Evolutionary conservation across 2,113 vertebrate species (phyloP).

Genomic region (Echinops telfairi): DNA sequence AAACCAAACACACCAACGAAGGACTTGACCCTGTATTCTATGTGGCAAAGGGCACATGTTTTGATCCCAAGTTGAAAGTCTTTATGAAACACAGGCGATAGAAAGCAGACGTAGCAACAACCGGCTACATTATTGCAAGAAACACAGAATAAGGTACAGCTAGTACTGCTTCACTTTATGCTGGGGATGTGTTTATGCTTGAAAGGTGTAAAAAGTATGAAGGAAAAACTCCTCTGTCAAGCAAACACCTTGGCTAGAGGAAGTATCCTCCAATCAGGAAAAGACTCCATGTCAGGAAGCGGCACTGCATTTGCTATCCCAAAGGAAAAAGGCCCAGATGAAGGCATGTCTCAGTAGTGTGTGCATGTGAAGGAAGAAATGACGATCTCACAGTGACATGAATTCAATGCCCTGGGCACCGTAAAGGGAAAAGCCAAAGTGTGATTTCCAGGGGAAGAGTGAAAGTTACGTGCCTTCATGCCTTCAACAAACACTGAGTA

Average conservation of each 20-base stretch:
- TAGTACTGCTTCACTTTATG: not conserved
- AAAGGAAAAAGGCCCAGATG: not conserved
- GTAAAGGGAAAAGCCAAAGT: constrained; percentile 20
- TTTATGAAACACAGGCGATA: not conserved
- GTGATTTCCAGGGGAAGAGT: not conserved
- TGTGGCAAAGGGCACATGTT: not conserved
- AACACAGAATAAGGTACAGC: not conserved
- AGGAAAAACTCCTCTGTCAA: constrained; percentile 15
- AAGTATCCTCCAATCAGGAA: not conserved
- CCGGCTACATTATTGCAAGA: not conserved
- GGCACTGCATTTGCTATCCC: not conserved
- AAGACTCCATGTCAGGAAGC: not conserved
- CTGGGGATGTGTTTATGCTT: no score
- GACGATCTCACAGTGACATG: not conserved
- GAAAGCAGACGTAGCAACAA: not conserved
- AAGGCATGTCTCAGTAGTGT: not conserved
- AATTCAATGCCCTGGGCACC: not conserved
- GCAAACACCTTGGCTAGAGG: not conserved
- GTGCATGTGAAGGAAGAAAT: not conserved
- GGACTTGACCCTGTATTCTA: not conserved
- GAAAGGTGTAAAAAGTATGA: not conserved
- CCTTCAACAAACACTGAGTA: constrained; percentile 13
- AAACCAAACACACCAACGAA: not conserved
- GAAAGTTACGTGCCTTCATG: not conserved
- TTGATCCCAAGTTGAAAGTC: not conserved